Conservation (phyloP, 2,113 vertebrate genomes). For the Larimichthys crocea region DNA sequence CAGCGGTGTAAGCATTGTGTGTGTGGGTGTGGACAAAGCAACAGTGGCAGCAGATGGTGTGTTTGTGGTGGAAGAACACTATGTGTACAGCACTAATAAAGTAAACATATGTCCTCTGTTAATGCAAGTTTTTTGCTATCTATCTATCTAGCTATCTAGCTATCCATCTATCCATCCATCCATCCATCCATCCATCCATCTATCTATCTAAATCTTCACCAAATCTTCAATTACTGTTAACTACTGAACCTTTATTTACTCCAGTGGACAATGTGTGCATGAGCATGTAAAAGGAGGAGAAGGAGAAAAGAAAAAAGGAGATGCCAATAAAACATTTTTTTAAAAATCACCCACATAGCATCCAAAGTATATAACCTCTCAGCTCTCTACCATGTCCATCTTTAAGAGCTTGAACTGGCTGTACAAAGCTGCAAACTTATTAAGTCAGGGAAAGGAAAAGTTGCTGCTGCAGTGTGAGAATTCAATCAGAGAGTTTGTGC, state of each 20-base stretch:
- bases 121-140: too few species aligned
- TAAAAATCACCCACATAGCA: background rate
- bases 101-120: background rate
- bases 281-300: background rate
- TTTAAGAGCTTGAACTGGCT: background rate
- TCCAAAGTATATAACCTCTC: background rate
- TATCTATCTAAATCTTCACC: background rate
- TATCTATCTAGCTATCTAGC: too few species aligned
- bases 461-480: conserved; percentile 59
- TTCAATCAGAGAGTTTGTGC: conserved; percentile 40
- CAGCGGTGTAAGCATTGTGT: background rate
- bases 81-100: background rate
- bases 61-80: background rate
- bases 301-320: background rate
- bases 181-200: too few species aligned
- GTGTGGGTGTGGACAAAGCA: conserved; percentile 9
- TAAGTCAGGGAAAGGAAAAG: conserved; percentile 31
- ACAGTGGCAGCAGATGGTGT: conserved; percentile 6
- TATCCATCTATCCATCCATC: too few species aligned
- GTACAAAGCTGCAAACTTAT: conserved; percentile 31
- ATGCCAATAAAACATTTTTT: too few species aligned
- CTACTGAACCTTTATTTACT: background rate
- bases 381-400: background rate
- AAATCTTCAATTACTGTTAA: background rate
- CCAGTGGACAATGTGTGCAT: background rate